Base-by-base conservation (phyloP, 2,888 invertebrate genomes). In the Eupeodes latifasciatus region DNA sequence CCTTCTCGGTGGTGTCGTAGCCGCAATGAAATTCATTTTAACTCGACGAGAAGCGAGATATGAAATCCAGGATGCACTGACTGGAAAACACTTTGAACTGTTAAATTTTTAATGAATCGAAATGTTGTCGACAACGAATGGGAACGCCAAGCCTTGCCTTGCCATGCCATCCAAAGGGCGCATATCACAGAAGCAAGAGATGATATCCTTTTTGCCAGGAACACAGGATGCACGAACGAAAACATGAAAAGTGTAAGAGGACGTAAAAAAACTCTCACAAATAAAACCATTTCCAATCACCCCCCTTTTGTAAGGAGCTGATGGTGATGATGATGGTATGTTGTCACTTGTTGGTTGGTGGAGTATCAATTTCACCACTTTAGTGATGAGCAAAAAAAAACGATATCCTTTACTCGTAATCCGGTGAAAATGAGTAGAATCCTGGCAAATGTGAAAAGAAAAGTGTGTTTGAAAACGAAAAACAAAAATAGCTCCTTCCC, bases 71-170 rank as follows among this genome's bases (percentile, higher is more conserved):
- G 89, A 90, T 90, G 90, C 90, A 90, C 90, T 91, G 90, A 90
- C 91, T 91, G 91, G 90, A 92, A 91, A 92, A 92, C 92, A 92
- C 92, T 92, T 93, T 93, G 92, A 92, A 92, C 92, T 93, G 92
- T 91, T 92, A 91, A 93, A 92, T 92, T 93, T 92, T 92, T 93
- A 92, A 92, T 92, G 92, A 92, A 92, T 92, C 92, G 92, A 92
- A 92, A 92, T 91, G 90, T 91, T 91, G 90, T 89, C 90, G 86
- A 80, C 79, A 85, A 71, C 76, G 72, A 74, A 69, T 55, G 64
- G 66, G 77, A 76, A 79, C 77, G 81, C 66, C 79, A 47, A 16
- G 27, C 27, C 27, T 1, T 40, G n/a, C 51, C 51, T 51, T 12
- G 12, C n/a, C 51, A 51, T 19, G 7, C 55, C 55, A 55, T 40